Percentiles rank a stretch among this genome's conserved stretches.
Evolutionary conservation across 2,888 invertebrate genomes (phyloP).

Genomic region (Calameuta pallipes): DNA sequence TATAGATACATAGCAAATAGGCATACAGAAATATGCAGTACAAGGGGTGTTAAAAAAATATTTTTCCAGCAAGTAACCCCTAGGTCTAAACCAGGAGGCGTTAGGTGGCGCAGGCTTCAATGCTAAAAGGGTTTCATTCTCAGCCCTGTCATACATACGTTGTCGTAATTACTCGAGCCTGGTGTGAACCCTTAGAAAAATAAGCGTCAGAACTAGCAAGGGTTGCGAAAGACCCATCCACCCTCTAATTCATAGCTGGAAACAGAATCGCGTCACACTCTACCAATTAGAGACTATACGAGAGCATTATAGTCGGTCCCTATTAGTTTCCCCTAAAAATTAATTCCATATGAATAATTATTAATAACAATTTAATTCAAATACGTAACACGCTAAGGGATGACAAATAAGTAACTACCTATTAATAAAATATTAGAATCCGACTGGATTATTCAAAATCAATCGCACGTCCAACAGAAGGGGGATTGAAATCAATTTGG

Average conservation of each 20-base stretch:
- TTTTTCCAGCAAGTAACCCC: conserved; percentile 28
- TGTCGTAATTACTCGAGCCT: conserved; percentile 41
- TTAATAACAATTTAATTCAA: background rate
- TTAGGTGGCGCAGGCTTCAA: conserved; percentile 39
- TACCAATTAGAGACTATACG: background rate
- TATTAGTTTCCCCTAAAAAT: background rate
- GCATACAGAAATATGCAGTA: background rate
- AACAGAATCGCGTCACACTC: background rate
- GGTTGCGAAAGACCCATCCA: conserved; percentile 25
- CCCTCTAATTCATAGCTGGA: background rate
- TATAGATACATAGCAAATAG: too few relatives aligned
- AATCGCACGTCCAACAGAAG: background rate
- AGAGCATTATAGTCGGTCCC: background rate
- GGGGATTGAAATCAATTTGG: background rate
- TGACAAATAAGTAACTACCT: background rate
- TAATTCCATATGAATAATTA: background rate
- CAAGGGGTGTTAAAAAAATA: background rate
- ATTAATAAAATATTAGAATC: background rate
- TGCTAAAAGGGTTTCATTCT: conserved; percentile 46
- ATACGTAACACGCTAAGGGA: background rate
- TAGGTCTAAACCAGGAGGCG: conserved; percentile 29
- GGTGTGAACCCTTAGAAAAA: conserved; percentile 43
- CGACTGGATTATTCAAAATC: background rate
- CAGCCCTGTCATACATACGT: conserved; percentile 32
- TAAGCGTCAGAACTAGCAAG: conserved; percentile 28